Evolutionary conservation across 2,797 vertebrate species (phyloP).

Genomic region (Hapalemur alaotrensis): DNA sequence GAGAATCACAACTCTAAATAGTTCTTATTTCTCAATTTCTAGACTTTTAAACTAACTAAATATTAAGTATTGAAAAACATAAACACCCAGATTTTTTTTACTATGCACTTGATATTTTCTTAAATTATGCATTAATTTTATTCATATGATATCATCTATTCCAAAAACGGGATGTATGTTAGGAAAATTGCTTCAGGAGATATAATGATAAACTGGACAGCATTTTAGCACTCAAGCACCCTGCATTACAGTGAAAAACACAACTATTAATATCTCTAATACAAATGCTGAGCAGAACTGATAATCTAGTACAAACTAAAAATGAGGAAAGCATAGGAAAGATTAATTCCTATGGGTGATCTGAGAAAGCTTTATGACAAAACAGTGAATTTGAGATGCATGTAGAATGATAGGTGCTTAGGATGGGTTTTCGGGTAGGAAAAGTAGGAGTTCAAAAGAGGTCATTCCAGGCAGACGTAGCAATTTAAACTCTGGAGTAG

Average conservation of each 20-base stretch:
- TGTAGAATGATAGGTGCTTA: neutral
- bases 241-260: neutral
- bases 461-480: neutral
- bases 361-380: neutral
- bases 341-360: neutral
- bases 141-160: neutral
- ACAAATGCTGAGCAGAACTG: neutral
- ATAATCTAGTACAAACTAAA: neutral
- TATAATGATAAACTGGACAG: neutral
- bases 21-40: neutral
- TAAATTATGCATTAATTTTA: neutral
- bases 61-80: neutral
- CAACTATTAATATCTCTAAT: neutral
- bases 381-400: neutral
- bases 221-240: neutral
- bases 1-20: neutral
- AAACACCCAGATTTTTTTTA: neutral
- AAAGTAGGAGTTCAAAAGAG: neutral
- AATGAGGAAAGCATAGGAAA: neutral
- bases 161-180: accelerated
- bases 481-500: neutral
- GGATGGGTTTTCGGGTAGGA: neutral
- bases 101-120: neutral
- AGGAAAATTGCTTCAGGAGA: neutral
- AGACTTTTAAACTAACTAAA: neutral